Base-by-base conservation (phyloP, 1,140 invertebrate species). In the Atta texana region DNA sequence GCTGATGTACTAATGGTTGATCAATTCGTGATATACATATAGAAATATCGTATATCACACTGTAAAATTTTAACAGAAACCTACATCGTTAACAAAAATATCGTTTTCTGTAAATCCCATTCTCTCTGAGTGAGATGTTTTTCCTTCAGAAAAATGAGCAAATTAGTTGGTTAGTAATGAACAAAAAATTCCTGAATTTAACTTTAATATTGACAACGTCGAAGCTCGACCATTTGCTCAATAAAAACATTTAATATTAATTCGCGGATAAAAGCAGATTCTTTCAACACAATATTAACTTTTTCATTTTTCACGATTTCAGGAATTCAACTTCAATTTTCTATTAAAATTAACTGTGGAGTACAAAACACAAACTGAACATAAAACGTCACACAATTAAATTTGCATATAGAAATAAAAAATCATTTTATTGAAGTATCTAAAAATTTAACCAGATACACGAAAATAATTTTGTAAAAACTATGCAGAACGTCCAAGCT, bases 101-200 rank as follows among this genome's bases (percentile, higher is more conserved):
- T 21, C 0, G 16, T 31, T 71, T 71, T 44, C 49, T 14, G 21
- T 72, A 55, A 71, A 6, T 34, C 0, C 8, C 1, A 6, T 34
- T 71, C 24, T 10, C 1, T n/a, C 3, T 44, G 5, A 24, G 39
- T 44, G 39, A 44, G 10, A 1, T 0, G 0, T 31, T 55, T 59
- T 24, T 51, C 0, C 6, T 55, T 34, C 16, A 8, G 12, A 66
- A 7, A 44, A 1, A 68, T 49, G 14, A 71, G 14, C 10, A 39
- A 81, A 81, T 81, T 81, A 55, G 16, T 49, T 8, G n/a, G 51
- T 10, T 21, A 8, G 6, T 72, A 82, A 59, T 57, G 18, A 72
- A 16, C 53, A 72, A 82, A 82, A 44, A 82, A 44, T 72, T 72
- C 44, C 34, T 44, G 10, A 72, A 82, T 72, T 72, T 59, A 59